These are phyloP conservation scores for Orbicella faveolata DNA, from an alignment of 64 coral and sea anemone species.

Conservation along the genomic window DNA sequence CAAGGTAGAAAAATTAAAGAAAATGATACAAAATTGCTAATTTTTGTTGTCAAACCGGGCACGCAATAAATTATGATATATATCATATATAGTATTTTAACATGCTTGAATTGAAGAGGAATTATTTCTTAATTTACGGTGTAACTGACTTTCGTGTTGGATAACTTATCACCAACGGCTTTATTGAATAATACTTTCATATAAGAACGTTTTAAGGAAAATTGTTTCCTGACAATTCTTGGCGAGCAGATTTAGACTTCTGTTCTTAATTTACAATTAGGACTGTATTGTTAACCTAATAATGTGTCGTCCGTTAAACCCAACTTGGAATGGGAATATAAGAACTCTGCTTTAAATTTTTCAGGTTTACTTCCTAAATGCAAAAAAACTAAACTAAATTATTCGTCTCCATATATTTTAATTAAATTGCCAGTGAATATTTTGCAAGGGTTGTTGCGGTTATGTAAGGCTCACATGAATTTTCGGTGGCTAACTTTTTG, in stretches of 20 bases:
- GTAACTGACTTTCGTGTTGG: not conserved
- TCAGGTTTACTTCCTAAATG: too few species aligned
- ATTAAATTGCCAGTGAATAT: too few species aligned
- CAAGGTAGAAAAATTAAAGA: not conserved
- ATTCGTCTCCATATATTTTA: too few species aligned
- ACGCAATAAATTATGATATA: not conserved
- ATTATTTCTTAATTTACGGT: not conserved
- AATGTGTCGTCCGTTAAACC: not conserved
- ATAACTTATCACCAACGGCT: not conserved
- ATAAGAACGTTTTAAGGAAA: not conserved
- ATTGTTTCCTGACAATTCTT: not conserved
- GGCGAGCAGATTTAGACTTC: not conserved
- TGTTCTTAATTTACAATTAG: not conserved
- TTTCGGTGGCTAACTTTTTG: too few species aligned
- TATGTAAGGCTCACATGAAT: too few species aligned
- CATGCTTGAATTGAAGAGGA: not conserved
- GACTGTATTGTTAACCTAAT: not conserved
- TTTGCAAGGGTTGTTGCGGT: too few species aligned
- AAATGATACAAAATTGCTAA: not conserved
- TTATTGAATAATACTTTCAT: not conserved
- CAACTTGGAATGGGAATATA: not conserved
- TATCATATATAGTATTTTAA: not conserved
- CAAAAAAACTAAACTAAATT: too few species aligned
- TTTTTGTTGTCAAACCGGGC: not conserved
- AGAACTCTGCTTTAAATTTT: too few species aligned